A percentile compares a stretch with the other conserved stretches of the same genome.
Evolutionary conservation across 2,797 vertebrate genomes (phyloP).

Genomic region (Xerus rutilus): DNA sequence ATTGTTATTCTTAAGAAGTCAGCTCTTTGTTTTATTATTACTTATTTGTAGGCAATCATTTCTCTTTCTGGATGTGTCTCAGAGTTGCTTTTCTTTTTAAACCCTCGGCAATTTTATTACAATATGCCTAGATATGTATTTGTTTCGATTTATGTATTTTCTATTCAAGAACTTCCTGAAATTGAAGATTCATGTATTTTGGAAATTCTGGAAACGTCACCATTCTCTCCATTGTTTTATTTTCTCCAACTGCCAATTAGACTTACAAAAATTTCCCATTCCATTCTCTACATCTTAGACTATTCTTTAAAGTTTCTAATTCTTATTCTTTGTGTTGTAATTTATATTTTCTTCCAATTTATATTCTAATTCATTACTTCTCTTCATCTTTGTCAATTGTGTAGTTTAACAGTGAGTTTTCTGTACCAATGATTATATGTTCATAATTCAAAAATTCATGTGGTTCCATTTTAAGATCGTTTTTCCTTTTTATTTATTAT

Average conservation of each 20-base stretch:
- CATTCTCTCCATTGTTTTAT: neutral
- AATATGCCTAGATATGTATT: neutral
- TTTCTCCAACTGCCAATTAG: neutral
- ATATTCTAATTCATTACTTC: neutral
- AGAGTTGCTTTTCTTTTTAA: neutral
- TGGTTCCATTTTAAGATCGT: neutral
- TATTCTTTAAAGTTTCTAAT: neutral
- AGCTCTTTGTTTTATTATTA: neutral
- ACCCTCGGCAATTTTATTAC: neutral
- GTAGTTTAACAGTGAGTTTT: neutral
- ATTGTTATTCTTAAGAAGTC: neutral
- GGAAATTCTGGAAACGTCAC: neutral
- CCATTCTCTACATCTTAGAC: neutral
- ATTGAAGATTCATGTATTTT: neutral
- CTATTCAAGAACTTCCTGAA: neutral
- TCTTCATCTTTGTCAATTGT: neutral
- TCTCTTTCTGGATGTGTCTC: neutral
- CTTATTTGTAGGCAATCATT: neutral
- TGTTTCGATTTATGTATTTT: neutral
- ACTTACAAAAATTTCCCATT: neutral
- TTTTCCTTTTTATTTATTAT: neutral
- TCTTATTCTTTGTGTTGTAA: neutral
- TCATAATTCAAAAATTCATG: neutral
- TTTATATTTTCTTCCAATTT: neutral
- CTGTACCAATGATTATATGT: neutral